Evolutionary conservation across 1,140 invertebrate species (phyloP).

Genomic region (Eciton burchellii): DNA sequence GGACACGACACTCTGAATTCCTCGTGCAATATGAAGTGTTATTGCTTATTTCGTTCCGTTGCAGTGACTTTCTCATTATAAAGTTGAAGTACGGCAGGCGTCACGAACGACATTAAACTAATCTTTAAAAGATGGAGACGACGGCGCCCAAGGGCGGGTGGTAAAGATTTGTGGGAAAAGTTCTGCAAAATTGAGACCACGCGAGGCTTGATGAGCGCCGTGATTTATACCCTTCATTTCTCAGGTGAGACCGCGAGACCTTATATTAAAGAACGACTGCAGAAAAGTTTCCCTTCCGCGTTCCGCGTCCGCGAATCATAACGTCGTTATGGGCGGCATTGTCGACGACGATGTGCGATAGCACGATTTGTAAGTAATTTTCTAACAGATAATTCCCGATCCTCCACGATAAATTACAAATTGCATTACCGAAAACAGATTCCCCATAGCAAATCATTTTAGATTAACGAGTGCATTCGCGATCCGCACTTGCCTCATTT

Average conservation of each 20-base stretch:
- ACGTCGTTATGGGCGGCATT: conserved; percentile 10
- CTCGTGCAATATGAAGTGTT: conserved; percentile 12
- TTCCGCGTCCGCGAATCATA: conserved; percentile 52
- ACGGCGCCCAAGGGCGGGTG: conserved; percentile 44
- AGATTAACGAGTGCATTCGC: no score
- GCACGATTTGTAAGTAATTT: background rate
- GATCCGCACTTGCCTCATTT: no score
- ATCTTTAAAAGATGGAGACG: conserved; percentile 67
- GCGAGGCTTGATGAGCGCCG: conserved; percentile 67
- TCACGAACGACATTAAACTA: conserved; percentile 50
- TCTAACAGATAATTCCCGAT: conserved; percentile 2
- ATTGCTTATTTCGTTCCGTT: conserved; percentile 55
- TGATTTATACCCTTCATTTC: conserved; percentile 72
- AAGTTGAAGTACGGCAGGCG: conserved; percentile 59
- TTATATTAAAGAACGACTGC: conserved; percentile 65
- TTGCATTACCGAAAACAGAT: background rate
- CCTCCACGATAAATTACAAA: background rate
- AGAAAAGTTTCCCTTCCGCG: conserved; percentile 55
- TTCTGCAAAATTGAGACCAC: conserved; percentile 71
- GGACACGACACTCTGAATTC: background rate
- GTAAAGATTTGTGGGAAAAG: conserved; percentile 68
- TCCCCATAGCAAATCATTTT: background rate
- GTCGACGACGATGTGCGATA: conserved; percentile 4
- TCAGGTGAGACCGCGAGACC: conserved; percentile 63
- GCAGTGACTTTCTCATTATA: conserved; percentile 62